Base-by-base conservation (phyloP, 2,888 invertebrate species). In the Plutella xylostella region DNA sequence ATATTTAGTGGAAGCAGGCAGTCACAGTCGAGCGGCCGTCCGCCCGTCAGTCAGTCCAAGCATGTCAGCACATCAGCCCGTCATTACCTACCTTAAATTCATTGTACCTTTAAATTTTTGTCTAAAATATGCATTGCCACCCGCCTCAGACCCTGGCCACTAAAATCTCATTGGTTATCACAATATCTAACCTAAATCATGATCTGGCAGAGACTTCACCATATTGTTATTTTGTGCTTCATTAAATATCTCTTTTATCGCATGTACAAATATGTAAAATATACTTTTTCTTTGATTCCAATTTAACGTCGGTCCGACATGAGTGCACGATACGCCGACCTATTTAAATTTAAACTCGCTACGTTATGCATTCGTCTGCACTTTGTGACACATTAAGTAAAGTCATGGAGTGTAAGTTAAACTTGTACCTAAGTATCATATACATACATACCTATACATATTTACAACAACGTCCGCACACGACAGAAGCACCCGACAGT, bases 91-190 rank as follows among this genome's bases (percentile, higher is more conserved):
- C 59, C 65, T 71, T 72, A 72, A 71, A 71, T 75, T 76, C 79
- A 80, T 80, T 80, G 82, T 82, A 82, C 82, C 82, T 69, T 67
- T 65, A 57, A 58, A 44, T 60, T n/a, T n/a, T 69, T 69, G 65
- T 73, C 63, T 70, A 66, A 59, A 62, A 65, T 68, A 71, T 72
- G 72, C 71, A 65, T 65, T 64, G 72, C 69, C 68, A 64, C 62
- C 56, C 60, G 65, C 61, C 64, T 31, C 55, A 50, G 50, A 60
- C 62, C 65, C 70, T 67, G 72, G 66, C 72, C 70, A 68, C 69
- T 68, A 63, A 71, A 83, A 82, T 83, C 82, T 83, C 82, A 80
- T 74, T 71, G 70, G 68, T 75, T 83, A 83, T 83, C 82, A 83
- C 82, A 80, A 71, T 75, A 72, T 72, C 70, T 80, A 79, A 71